Evolutionary conservation across 2,113 vertebrate species (phyloP), one percentile per base, ranked within the genome.

Genomic region (Ailuropoda melanoleuca): DNA sequence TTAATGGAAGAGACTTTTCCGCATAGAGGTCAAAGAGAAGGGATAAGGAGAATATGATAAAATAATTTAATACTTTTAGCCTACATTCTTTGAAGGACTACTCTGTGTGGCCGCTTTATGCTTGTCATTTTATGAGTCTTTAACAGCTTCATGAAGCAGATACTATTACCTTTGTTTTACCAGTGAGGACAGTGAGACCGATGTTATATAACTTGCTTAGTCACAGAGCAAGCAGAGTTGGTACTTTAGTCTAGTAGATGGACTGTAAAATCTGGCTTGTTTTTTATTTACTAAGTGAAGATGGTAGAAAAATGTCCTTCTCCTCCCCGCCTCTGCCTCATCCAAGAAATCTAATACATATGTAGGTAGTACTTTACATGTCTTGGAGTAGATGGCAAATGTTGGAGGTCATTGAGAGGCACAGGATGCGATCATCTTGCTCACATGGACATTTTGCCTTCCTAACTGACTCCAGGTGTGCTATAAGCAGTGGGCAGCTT

Each of bases 241-340:
- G 26, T 74, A 26, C 34, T 83, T 93, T n/a, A 86, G 21, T 15
- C 70, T 29, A 24, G 48, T 10, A 90, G 77, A 91, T 60, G 15
- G 90, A 85, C 15, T 83, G 26, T 55, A 46, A 93, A 75, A 17
- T 60, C 53, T 81, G n/a, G 2, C 18, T 83, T 75, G 1, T 39
- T 78, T 94, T 39, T 75, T 93, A 43, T 75, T 91, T 94, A 39
- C 31, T 78, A 92, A 80, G 37, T 53, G 53, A 94, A 85, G 46
- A 70, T 60, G 60, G 31, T 21, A 74, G 29, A 88, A 84, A 50
- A 26, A 26, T 18, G 9, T 18, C 21, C 43, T 58, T 81, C 23
- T 87, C 53, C 15, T 43, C 17, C n/a, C 37, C n/a, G 19, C 11
- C 26, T 26, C 19, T 48, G 74, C 14, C 13, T 11, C n/a, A 50